Evolutionary conservation across 2,888 invertebrate species (phyloP), one percentile per base, ranked within the genome.

Genomic region (Mylabris sibirica): DNA sequence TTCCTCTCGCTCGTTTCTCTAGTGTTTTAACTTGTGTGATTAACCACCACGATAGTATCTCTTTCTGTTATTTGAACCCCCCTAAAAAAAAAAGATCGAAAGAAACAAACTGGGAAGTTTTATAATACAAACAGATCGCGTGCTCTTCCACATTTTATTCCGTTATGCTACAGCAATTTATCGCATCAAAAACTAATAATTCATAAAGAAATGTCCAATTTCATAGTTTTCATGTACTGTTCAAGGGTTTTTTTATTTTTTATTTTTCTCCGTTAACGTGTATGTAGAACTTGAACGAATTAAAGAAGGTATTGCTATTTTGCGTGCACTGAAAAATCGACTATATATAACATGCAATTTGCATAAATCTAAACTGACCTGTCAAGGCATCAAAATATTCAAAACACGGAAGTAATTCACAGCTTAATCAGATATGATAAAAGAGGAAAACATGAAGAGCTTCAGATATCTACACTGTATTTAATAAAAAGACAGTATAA

Each of bases 151-250:
- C 8, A 49, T 49, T 49, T 49, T 49, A 49, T 49, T 49, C 11
- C 2, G 24, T 24, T 57, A 57, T 57, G 24, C 22, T 57, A 57
- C 24, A 57, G 57, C 24, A 57, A 57, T 57, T 57, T 57, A 57
- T 57, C 57, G 57, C 57, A 57, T 57, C 57, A 57, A 57, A 24
- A 12, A 24, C 57, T 57, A 57, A 22, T 57, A 57, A 57, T 24
- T 57, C 57, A 57, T 20, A 57, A 14, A 57, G 57, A 57, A 53
- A 53, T 53, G 53, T 53, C 53, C 53, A 53, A 57, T 57, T 57
- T 24, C 24, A 24, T 24, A 57, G 2, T 24, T 57, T 24, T 24
- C 20, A 12, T 12, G 22, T 30, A 30, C 30, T 30, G 30, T 30
- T 30, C 20, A n/a, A n/a, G n/a, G n/a, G n/a, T n/a, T n/a, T n/a